Evolutionary conservation across 2,113 vertebrate species (phyloP), one percentile per base, ranked within the genome.

Genomic region (Oreochromis niloticus): DNA sequence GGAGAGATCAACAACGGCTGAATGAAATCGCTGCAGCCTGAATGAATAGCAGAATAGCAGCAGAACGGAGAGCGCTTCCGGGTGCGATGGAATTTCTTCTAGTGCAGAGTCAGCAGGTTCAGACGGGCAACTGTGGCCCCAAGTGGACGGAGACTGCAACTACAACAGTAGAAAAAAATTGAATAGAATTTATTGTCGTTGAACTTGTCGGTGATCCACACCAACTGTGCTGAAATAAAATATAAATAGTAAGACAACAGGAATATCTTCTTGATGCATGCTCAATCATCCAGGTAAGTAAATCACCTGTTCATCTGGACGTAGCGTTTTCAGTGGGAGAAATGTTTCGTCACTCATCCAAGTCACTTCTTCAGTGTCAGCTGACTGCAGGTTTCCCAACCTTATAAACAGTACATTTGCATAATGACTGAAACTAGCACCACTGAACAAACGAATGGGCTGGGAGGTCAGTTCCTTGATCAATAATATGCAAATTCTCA

Each of bases 31-130:
- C 63, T 17, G 88, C 86, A 56, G 85, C 75, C 83, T 84, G 87
- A 93, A 90, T 92, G 92, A 91, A 84, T 2, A 88, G 14, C 81
- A 39, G 83, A 66, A 66, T 41, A 36, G 14, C 75, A 12, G 84
- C 55, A 63, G 90, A 86, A 4, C 9, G 39, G 4, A 43, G 86
- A 91, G 14, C 87, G 81, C 93, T 94, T 95, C 93, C 95, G 93
- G 94, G 93, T 93, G 92, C 83, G 7, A 78, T 9, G 30, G 32
- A 1, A 39, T 75, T 82, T 92, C 84, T 92, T 93, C 84, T 34
- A 52, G 71, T 85, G 90, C 87, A 4, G 57, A 57, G 84, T 90
- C 86, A 88, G 88, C 85, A 90, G 55, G 50, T 87, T 30, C 2
- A 12, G 16, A 1, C 12, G 3, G 1, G 2, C 41, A 55, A 86